Evolutionary conservation across 1,140 invertebrate genomes (phyloP), one percentile per base, ranked within the genome.

Genomic region (Theocolax elegans): DNA sequence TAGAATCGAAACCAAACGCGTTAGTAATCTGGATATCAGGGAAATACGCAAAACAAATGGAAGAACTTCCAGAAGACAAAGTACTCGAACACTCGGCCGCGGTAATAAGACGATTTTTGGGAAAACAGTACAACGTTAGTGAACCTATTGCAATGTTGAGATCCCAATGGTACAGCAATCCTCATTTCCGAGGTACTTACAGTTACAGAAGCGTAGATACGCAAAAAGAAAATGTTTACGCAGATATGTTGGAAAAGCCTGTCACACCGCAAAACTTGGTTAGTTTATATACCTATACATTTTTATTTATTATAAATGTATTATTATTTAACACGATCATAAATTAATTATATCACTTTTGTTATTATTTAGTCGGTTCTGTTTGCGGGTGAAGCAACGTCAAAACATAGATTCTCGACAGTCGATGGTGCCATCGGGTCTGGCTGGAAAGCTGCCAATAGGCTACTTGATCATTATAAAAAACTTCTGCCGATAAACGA

Each of bases 351-450:
- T n/a, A n/a, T n/a, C 10, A 6, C 10, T 6, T 35, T 35, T 6
- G 4, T 94, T 92, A 31, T 78, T 35, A 21, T 49, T 67, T n/a
- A 77, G 77, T 21, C 78, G 3, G 72, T 92, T 0, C 85, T 90
- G 69, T 92, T 92, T 76, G 91, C 89, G 17, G 91, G 91, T 0
- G 91, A 92, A 81, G 90, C 90, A 0, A 89, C 90, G 0, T 88
- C 90, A 70, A 80, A 87, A 23, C 83, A 88, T 73, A 89, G 86
- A 77, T 93, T 90, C 79, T 90, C 89, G 4, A 92, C 91, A 1
- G 92, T 92, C 3, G 93, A 95, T 80, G 93, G 93, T 3, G 93
- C 94, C 1, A 83, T 94, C 1, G 90, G 91, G 78, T 88, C 89
- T 25, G 93, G 93, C 0, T 91, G 90, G 83, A 87, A 92, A 62